Evolutionary conservation across 2,113 vertebrate genomes (phyloP).

Genomic region (Serilophus lunatus): DNA sequence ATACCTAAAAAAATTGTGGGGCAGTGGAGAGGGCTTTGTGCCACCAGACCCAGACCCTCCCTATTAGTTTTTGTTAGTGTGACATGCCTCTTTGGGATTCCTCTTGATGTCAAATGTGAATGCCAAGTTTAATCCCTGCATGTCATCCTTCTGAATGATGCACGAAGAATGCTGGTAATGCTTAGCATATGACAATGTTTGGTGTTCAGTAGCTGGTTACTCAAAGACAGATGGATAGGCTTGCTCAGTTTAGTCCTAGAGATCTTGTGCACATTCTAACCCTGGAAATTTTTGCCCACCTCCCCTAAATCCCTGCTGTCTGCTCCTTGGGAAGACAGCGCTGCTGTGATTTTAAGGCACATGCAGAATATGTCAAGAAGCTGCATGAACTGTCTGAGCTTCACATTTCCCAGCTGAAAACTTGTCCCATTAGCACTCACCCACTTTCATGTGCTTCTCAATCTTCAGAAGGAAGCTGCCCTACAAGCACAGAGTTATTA

Average conservation of each 20-base stretch:
- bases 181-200: background rate
- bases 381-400: background rate
- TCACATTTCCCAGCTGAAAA: background rate
- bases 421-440: background rate
- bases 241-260: background rate
- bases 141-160: background rate
- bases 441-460: background rate
- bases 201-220: background rate
- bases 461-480: background rate
- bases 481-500: background rate
- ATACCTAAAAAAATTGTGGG: background rate
- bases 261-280: background rate
- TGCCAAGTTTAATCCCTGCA: background rate
- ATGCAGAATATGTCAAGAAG: accelerated
- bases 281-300: background rate
- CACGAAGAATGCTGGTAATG: accelerated
- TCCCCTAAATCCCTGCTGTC: background rate
- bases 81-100: background rate
- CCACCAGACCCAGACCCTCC: background rate
- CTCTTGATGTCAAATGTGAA: background rate
- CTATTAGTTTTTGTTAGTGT: background rate
- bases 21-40: background rate
- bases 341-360: background rate
- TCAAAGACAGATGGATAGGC: background rate
- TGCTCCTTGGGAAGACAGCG: background rate